Conservation (phyloP, 1,140 invertebrate species). For the Polypedilum pembai region DNA sequence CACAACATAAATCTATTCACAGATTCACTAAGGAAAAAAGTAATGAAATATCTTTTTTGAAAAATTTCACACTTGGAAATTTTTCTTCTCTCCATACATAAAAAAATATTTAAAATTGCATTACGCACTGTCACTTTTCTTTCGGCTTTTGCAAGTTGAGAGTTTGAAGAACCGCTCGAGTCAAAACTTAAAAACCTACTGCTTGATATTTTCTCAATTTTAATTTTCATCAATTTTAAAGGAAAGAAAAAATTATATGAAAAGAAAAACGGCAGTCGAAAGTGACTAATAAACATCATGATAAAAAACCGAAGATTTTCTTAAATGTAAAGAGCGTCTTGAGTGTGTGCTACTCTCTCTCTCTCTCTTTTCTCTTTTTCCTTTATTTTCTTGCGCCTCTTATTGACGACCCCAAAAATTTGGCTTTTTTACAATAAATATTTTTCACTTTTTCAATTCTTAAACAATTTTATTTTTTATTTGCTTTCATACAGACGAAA, state of each 20-base stretch:
- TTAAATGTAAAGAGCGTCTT: too few species aligned
- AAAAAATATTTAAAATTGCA: too few species aligned
- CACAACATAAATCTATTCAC: not conserved
- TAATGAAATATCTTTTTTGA: not conserved
- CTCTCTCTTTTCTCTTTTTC: too few species aligned
- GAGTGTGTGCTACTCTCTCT: too few species aligned
- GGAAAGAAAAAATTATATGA: not conserved
- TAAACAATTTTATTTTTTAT: too few species aligned
- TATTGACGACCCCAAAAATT: too few species aligned
- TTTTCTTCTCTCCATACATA: not conserved
- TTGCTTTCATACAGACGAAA: too few species aligned
- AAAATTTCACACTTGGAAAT: not conserved
- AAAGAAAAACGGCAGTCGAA: not conserved
- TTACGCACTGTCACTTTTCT: not conserved
- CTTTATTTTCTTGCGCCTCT: too few species aligned
- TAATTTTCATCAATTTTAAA: not conserved
- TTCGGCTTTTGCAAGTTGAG: not conserved
- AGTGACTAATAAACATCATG: slow-evolving; percentile 1
- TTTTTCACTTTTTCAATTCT: too few species aligned
- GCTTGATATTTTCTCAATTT: not conserved
- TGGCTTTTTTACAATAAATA: too few species aligned
- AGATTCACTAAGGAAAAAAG: not conserved
- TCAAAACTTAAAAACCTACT: slow-evolving; percentile 6
- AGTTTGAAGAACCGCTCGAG: not conserved
- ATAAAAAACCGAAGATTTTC: not conserved